phyloP scores from a whole-genome alignment of 2,888 invertebrate genomes.

The Phragmatobia fuliginosa region DNA sequence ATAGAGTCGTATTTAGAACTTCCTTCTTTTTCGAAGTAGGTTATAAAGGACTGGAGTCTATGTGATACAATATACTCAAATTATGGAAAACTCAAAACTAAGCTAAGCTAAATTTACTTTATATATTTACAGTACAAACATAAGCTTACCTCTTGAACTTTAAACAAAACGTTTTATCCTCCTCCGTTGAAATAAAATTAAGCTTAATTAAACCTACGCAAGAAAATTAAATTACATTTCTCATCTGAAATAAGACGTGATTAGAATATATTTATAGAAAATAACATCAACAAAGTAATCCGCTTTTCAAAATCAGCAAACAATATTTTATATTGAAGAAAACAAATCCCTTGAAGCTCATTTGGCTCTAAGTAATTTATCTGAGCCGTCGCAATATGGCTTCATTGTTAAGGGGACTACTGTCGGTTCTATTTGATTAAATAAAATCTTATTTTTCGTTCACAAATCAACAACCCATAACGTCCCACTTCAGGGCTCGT shows the following conservation, averaged over 20 bases:
- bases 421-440: not conserved
- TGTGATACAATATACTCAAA: too few relatives aligned
- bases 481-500: too few relatives aligned
- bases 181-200: not conserved
- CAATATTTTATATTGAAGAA: not conserved
- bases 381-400: not conserved
- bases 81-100: too few relatives aligned
- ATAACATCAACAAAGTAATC: constrained; percentile 2
- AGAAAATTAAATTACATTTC: not conserved
- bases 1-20: too few relatives aligned
- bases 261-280: not conserved
- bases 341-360: not conserved
- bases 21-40: too few relatives aligned
- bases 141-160: not conserved
- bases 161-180: not conserved
- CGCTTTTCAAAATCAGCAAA: constrained; percentile 9
- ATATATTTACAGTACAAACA: not conserved
- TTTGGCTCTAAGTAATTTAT: constrained; percentile 2
- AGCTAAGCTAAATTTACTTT: too few relatives aligned
- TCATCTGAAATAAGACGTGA: not conserved
- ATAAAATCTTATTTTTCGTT: not conserved
- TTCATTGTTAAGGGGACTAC: not conserved
- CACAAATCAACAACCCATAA: too few relatives aligned
- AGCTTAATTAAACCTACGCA: not conserved
- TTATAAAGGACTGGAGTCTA: too few relatives aligned